Evolutionary conservation across 2,797 vertebrate genomes (phyloP).

Genomic region (Rhabdomys pumilio): DNA sequence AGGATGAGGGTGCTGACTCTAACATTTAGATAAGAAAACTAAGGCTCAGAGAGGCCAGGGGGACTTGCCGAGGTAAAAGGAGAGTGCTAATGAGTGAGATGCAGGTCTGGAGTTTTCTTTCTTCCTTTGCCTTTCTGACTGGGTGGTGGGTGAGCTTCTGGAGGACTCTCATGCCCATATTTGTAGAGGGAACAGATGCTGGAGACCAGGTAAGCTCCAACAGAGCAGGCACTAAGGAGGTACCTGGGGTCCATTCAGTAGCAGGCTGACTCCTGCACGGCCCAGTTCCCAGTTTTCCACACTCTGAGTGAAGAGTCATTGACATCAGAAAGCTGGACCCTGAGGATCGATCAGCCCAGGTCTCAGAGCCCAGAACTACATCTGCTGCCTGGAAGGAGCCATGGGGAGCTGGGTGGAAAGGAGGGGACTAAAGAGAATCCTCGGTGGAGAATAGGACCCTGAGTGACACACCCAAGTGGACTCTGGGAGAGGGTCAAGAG

Average conservation of each 20-base stretch:
- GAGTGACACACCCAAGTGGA: neutral
- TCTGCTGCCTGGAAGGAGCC: neutral
- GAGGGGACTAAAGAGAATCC: neutral
- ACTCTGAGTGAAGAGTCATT: neutral
- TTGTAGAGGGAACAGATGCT: neutral
- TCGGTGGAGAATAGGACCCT: neutral
- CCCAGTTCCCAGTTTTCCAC: neutral
- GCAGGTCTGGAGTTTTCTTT: neutral
- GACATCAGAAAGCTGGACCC: neutral
- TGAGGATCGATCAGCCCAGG: neutral
- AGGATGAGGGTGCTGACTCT: neutral
- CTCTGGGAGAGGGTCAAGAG: neutral
- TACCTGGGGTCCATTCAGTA: neutral
- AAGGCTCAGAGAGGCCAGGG: conserved; percentile 6
- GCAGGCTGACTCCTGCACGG: neutral
- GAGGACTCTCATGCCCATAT: neutral
- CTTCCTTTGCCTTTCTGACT: neutral
- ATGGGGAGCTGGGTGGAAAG: neutral
- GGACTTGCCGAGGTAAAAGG: neutral
- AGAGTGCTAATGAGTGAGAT: neutral
- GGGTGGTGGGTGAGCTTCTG: neutral
- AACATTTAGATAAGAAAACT: conserved; percentile 46
- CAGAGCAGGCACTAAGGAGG: neutral
- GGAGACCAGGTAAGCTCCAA: neutral
- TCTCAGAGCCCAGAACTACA: neutral